Evolutionary conservation across 2,888 invertebrate species (phyloP), one percentile per base, ranked within the genome.

Genomic region (Steinernema carpocapsae): DNA sequence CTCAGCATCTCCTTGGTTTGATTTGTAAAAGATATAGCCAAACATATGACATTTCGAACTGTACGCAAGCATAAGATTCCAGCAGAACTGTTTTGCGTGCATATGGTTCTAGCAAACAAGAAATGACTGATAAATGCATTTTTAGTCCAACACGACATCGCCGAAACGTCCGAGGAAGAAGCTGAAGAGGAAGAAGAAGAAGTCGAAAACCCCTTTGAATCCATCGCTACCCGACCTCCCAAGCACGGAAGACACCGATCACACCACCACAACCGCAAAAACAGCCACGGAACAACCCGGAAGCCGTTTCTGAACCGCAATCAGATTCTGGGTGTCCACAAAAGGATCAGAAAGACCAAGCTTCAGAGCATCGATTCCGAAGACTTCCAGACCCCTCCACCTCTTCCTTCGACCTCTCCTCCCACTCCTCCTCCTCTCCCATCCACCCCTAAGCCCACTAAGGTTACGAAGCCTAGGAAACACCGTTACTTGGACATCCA

Each of bases 201-300:
- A 24, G 37, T 64, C 26, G 64, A 64, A 29, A 64, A 64, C 19
- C 64, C 64, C 1, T 64, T 64, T n/a, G 64, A 26, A 7, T 26
- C 64, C 1, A 64, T 64, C 10, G 64, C 64, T 17, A 64, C 64
- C 3, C 29, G 64, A 1, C 64, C 64, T 2, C 64, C 64, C 6
- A 64, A 64, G 32, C 14, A 64, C 29, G 64, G 32, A 32, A 29
- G 32, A 29, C 32, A 64, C 29, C 2, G 37, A 32, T 32, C 17
- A 32, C 17, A 37, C 4, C 64, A 64, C 29, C 32, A 29, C 32
- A 37, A 14, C 17, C 48, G 48, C 17, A 29, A 64, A n/a, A 29
- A 32, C 32, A 19, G 32, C 22, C 7, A 6, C 6, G 24, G 12
- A 56, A 12, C 17, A 2, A 48, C 48, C 6, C 6, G 22, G 32